Percentiles rank a stretch among this genome's conserved stretches.
Conservation (phyloP, 2,888 invertebrate species). For the Noctua janthina region DNA sequence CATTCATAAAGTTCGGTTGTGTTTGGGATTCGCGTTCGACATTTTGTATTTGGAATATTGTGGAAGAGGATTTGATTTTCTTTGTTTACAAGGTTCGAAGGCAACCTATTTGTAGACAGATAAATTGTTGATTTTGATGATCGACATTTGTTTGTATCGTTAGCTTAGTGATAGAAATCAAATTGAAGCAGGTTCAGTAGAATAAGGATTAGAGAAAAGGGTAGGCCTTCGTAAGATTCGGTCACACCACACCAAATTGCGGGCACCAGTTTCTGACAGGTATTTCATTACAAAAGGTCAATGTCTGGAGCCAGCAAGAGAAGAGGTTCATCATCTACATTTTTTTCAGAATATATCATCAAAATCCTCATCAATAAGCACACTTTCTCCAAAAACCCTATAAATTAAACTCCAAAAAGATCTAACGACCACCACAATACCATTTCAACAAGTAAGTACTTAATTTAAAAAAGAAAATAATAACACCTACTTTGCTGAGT, state of each 20-base stretch:
- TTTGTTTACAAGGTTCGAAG: slow-evolving; percentile 16
- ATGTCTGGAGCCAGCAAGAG: background rate
- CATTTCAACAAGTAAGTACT: slow-evolving; percentile 63
- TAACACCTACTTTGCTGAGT: slow-evolving; percentile 75
- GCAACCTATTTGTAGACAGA: background rate
- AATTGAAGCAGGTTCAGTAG: background rate
- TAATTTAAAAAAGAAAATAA: slow-evolving; percentile 60
- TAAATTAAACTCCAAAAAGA: slow-evolving; percentile 26
- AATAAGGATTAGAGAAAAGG: background rate
- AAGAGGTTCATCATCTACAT: background rate
- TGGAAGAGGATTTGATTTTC: background rate
- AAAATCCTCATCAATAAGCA: background rate
- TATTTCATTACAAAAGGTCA: no score
- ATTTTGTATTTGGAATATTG: slow-evolving; percentile 45
- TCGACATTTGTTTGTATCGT: no score
- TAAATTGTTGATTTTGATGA: no score
- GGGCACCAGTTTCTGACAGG: no score
- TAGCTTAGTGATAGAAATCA: background rate
- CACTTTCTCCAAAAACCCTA: slow-evolving; percentile 2
- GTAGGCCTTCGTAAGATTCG: background rate
- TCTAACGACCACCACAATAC: slow-evolving; percentile 44
- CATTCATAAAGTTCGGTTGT: slow-evolving; percentile 79
- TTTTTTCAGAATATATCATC: background rate
- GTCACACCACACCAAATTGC: background rate
- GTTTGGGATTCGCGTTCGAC: slow-evolving; percentile 61